These are phyloP conservation scores for Eledona agricola DNA, from an alignment of 2,888 invertebrate genomes.

Conservation along the genomic window DNA sequence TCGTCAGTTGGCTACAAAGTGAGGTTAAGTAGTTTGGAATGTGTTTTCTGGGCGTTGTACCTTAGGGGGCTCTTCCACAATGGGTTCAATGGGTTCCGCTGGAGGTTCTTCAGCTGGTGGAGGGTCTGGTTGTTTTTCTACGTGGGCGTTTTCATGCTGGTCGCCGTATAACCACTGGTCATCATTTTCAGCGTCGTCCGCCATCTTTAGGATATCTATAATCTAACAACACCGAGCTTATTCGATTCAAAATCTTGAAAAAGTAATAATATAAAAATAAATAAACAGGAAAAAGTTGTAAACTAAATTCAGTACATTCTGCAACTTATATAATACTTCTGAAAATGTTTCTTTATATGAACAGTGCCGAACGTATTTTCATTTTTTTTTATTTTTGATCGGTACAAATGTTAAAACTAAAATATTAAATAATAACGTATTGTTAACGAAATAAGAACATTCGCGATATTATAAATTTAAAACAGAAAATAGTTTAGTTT, in stretches of 20 bases:
- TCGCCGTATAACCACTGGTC: conserved; percentile 91
- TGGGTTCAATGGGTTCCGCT: conserved; percentile 39
- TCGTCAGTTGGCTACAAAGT: conserved; percentile 44
- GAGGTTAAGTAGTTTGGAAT: conserved; percentile 32
- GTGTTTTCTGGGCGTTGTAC: background rate
- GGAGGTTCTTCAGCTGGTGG: conserved; percentile 52
- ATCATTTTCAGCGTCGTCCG: conserved; percentile 77
- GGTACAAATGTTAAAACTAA: no score
- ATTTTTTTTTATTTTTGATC: no score
- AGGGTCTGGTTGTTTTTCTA: conserved; percentile 50
- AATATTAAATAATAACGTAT: no score
- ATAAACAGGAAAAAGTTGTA: no score
- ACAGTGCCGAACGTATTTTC: no score
- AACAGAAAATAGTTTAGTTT: background rate
- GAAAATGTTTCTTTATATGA: no score
- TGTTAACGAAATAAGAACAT: no score
- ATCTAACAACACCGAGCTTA: background rate
- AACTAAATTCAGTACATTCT: no score
- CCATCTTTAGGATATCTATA: conserved; percentile 68
- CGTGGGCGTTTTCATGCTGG: conserved; percentile 73
- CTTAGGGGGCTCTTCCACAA: conserved; percentile 15
- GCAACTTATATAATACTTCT: no score
- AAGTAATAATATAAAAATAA: background rate
- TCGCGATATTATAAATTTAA: no score
- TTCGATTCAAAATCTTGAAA: background rate